Conservation (phyloP, 2,797 vertebrate species). For the Hybognathus amarus region DNA sequence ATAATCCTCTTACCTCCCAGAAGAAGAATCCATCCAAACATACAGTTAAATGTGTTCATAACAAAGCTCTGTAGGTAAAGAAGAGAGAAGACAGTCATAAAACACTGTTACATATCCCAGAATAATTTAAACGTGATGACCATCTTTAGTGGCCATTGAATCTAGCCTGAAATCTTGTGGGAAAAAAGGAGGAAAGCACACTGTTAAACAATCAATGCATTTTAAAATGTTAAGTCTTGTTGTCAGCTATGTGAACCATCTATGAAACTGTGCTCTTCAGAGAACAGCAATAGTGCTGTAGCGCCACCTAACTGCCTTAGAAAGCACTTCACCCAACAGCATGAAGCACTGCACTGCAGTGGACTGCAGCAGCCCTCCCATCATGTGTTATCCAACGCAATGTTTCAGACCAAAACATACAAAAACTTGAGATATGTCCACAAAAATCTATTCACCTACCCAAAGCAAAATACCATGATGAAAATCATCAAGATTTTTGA, state of each 20-base stretch:
- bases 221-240: constrained; percentile 37
- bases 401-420: constrained; percentile 14
- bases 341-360: constrained; percentile 47
- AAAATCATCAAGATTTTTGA: background rate
- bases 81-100: background rate
- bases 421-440: too few species aligned
- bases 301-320: constrained; percentile 7
- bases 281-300: constrained; percentile 3
- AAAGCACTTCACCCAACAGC: background rate
- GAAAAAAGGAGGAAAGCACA: background rate
- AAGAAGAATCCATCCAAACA: constrained; percentile 43
- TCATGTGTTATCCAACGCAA: constrained; percentile 14
- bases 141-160: background rate
- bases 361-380: constrained; percentile 34
- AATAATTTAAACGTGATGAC: background rate
- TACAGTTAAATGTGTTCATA: constrained; percentile 1
- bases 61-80: constrained; percentile 16
- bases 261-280: background rate
- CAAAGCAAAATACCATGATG: background rate
- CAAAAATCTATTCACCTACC: background rate
- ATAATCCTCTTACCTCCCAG: constrained; percentile 50
- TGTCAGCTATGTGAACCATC: background rate
- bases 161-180: background rate
- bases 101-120: background rate
- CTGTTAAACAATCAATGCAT: constrained; percentile 35